Evolutionary conservation across 2,113 vertebrate genomes (phyloP).

Genomic region (Poecilia latipinna): DNA sequence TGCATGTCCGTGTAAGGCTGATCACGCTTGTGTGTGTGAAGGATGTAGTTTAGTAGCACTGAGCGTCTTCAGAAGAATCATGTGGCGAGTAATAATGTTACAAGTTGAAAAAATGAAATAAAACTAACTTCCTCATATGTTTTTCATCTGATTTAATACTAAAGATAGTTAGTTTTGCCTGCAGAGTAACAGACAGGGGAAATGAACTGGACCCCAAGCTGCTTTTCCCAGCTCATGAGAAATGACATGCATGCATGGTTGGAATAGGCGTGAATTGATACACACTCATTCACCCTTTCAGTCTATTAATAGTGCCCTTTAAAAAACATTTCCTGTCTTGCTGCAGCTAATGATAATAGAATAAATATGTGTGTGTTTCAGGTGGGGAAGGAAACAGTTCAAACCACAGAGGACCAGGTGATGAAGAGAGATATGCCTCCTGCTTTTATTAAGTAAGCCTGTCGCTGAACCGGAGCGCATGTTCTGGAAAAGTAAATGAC

Average conservation of each 20-base stretch:
- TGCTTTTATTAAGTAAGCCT: conserved; percentile 96
- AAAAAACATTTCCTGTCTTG: conserved; percentile 40
- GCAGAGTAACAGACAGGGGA: conserved; percentile 13
- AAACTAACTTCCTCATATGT: neutral
- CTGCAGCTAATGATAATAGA: conserved; percentile 47
- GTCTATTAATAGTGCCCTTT: conserved; percentile 55
- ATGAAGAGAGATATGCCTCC: conserved; percentile 99
- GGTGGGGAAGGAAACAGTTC: conserved; percentile 99
- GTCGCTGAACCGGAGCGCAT: neutral
- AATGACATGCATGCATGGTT: conserved; percentile 48
- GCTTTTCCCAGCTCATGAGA: conserved; percentile 30
- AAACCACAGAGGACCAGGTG: conserved; percentile 98
- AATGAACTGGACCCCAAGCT: conserved; percentile 7
- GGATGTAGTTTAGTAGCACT: conserved; percentile 11
- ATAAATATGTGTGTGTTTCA: conserved; percentile 66
- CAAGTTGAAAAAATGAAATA: neutral
- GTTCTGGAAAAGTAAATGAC: neutral
- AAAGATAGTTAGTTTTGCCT: neutral
- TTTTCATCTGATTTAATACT: neutral
- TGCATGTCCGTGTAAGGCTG: conserved; percentile 7
- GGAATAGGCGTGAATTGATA: conserved; percentile 66
- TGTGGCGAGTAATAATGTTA: neutral
- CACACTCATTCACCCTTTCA: conserved; percentile 41
- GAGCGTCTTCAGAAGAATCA: conserved; percentile 17
- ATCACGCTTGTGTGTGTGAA: neutral